These are phyloP conservation scores for Noctilio leporinus DNA, from an alignment of 2,113 vertebrate species.

Conservation along the genomic window DNA sequence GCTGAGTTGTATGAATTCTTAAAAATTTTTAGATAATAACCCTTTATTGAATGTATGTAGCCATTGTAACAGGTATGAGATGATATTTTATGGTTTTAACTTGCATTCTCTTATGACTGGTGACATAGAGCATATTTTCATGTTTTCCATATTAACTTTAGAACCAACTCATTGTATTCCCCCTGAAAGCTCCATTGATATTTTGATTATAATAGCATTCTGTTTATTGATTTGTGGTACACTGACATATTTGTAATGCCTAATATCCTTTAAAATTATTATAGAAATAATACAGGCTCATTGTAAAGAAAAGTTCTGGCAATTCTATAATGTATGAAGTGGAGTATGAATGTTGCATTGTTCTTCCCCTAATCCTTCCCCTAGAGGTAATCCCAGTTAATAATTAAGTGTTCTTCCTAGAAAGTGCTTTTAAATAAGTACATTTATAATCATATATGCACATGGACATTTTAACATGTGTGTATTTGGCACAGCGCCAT, in stretches of 20 bases:
- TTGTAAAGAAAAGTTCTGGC: neutral
- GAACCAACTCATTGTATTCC: neutral
- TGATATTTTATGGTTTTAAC: neutral
- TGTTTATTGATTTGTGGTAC: neutral
- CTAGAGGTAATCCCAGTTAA: neutral
- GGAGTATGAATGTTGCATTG: neutral
- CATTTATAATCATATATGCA: neutral
- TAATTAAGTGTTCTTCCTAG: neutral
- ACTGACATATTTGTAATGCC: neutral
- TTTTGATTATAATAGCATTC: neutral
- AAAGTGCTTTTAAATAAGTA: neutral
- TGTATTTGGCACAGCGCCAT: neutral
- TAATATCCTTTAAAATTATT: neutral
- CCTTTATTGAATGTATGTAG: neutral
- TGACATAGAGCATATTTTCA: neutral
- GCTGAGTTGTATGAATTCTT: neutral
- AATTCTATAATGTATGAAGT: neutral
- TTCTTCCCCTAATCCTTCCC: neutral
- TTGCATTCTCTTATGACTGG: neutral
- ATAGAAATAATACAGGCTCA: neutral
- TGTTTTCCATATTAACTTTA: neutral
- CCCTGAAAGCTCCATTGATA: neutral
- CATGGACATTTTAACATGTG: neutral
- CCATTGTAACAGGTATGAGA: neutral
- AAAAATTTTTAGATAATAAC: neutral